Percentiles rank a stretch among this genome's conserved stretches.
Evolutionary conservation across 2,113 vertebrate genomes (phyloP).

Genomic region (Gadus macrocephalus): DNA sequence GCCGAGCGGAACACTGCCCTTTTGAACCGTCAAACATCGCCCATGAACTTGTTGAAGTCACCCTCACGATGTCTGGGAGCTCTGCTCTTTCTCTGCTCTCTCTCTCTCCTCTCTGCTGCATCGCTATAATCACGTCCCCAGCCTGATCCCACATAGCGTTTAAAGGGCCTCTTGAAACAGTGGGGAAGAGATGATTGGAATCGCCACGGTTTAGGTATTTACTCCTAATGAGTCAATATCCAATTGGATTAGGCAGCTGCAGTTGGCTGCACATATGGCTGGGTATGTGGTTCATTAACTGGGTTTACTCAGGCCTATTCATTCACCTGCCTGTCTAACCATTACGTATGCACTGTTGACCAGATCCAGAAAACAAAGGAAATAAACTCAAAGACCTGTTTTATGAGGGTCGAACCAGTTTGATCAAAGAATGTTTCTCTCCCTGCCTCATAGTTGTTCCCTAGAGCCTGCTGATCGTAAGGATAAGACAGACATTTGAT

Average conservation of each 20-base stretch:
- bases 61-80: conserved; percentile 26
- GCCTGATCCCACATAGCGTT: conserved; percentile 14
- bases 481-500: too few relatives aligned
- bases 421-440: too few relatives aligned
- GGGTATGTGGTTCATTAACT: conserved; percentile 43
- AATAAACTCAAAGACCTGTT: neutral
- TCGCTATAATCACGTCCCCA: conserved; percentile 7
- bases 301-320: conserved; percentile 38
- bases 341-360: neutral
- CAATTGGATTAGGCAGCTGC: conserved; percentile 44
- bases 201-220: conserved; percentile 13
- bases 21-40: conserved; percentile 41
- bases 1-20: conserved; percentile 48
- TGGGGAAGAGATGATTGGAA: conserved; percentile 9
- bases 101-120: conserved; percentile 14
- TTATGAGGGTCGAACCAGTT: too few relatives aligned
- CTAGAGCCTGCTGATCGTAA: too few relatives aligned
- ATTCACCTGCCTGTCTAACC: conserved; percentile 44
- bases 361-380: conserved; percentile 16
- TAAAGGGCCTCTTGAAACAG: conserved; percentile 20
- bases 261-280: conserved; percentile 49
- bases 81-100: neutral
- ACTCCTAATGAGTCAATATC: conserved; percentile 33
- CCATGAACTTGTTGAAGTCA: conserved; percentile 45
- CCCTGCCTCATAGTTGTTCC: too few relatives aligned